A percentile compares a stretch with the other conserved stretches of the same genome.
Evolutionary conservation across 1,140 invertebrate genomes (phyloP).

Genomic region (Philopotamus ludificatus): DNA sequence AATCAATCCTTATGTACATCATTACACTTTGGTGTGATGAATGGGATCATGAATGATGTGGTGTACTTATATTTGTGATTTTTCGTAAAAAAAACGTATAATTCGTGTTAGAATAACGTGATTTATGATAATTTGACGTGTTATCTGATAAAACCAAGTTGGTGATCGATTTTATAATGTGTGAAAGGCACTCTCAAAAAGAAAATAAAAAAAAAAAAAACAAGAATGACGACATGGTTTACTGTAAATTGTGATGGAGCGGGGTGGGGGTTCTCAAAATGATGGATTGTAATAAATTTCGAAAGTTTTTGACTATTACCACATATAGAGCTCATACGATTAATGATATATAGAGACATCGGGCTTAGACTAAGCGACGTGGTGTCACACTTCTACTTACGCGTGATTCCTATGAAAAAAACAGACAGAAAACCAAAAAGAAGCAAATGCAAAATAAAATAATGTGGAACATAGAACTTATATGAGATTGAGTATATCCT

Average conservation of each 20-base stretch:
- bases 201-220: not conserved
- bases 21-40: too few relatives aligned
- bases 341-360: slow-evolving; percentile 35
- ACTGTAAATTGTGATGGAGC: not conserved
- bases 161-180: too few relatives aligned
- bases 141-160: too few relatives aligned
- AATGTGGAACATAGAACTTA: not conserved
- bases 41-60: too few relatives aligned
- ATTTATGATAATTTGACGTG: too few relatives aligned
- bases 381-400: slow-evolving; percentile 49
- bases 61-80: too few relatives aligned
- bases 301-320: slow-evolving; percentile 28
- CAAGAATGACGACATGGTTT: not conserved
- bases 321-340: slow-evolving; percentile 28
- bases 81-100: too few relatives aligned
- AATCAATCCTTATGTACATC: too few relatives aligned
- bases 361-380: slow-evolving; percentile 37
- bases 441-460: slow-evolving; percentile 30
- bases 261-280: slow-evolving; percentile 2
- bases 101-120: too few relatives aligned
- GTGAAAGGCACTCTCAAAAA: not conserved
- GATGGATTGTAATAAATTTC: slow-evolving; percentile 17
- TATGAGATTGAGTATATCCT: too few relatives aligned
- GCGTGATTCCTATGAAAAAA: slow-evolving; percentile 59
- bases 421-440: slow-evolving; percentile 48